phyloP scores from a whole-genome alignment of 2,113 vertebrate genomes.

The Pseudopipra pipra region DNA sequence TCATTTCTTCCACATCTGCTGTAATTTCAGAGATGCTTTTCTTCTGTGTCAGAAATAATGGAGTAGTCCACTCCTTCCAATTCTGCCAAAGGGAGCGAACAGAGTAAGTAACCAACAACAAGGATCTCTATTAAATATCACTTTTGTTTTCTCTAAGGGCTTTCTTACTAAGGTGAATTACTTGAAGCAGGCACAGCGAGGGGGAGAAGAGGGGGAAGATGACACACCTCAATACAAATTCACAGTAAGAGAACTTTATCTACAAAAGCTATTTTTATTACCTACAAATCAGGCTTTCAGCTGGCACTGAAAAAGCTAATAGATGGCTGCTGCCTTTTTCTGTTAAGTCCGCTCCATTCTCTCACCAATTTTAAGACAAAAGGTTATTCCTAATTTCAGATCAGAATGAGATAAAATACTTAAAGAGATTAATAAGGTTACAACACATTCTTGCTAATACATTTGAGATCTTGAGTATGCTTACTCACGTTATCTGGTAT shows the following conservation, averaged over 20 bases:
- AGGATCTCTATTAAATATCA: neutral
- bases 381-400: neutral
- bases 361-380: neutral
- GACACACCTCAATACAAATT: neutral
- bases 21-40: conserved; percentile 43
- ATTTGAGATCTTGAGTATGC: neutral
- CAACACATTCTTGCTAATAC: neutral
- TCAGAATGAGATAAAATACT: neutral
- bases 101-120: neutral
- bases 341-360: neutral
- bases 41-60: conserved; percentile 46
- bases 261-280: neutral
- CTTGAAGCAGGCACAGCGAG: rapidly evolving
- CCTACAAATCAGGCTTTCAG: conserved; percentile 15
- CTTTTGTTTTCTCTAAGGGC: neutral
- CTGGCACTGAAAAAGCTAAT: neutral
- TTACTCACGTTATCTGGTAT: neutral
- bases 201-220: neutral
- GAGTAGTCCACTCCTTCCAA: neutral
- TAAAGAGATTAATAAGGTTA: neutral
- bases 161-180: neutral
- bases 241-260: neutral
- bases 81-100: conserved; percentile 29
- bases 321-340: neutral
- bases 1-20: conserved; percentile 45